Percentiles rank a stretch among this genome's conserved stretches.
Evolutionary conservation across 2,113 vertebrate genomes (phyloP).

Genomic region (Paradoxurus hermaphroditus): DNA sequence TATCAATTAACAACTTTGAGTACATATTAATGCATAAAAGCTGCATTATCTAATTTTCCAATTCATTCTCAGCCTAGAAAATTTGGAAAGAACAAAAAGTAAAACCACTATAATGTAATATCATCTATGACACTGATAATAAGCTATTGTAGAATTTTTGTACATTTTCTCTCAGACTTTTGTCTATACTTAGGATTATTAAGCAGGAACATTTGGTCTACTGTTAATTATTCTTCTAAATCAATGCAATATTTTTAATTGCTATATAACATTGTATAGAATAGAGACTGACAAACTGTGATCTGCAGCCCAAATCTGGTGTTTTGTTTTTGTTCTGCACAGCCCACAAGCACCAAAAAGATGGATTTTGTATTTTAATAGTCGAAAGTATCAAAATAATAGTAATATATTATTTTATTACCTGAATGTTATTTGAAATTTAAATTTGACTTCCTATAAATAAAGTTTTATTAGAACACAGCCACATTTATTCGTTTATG

Average conservation of each 20-base stretch:
- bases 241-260: neutral
- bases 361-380: neutral
- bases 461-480: neutral
- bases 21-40: neutral
- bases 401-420: neutral
- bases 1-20: neutral
- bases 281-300: neutral
- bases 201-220: neutral
- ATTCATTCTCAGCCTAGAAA: neutral
- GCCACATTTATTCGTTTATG: neutral
- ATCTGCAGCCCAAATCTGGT: neutral
- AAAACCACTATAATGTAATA: neutral
- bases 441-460: neutral
- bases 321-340: neutral
- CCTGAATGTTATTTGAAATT: neutral
- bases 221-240: neutral
- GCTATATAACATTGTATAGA: rapidly evolving
- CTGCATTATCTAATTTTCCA: neutral
- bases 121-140: neutral
- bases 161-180: neutral
- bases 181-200: neutral
- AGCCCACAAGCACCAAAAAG: neutral
- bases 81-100: neutral
- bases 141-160: neutral
- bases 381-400: neutral